phyloP scores from a whole-genome alignment of 2,797 vertebrate genomes.

The Paedocypris micromegethes region DNA sequence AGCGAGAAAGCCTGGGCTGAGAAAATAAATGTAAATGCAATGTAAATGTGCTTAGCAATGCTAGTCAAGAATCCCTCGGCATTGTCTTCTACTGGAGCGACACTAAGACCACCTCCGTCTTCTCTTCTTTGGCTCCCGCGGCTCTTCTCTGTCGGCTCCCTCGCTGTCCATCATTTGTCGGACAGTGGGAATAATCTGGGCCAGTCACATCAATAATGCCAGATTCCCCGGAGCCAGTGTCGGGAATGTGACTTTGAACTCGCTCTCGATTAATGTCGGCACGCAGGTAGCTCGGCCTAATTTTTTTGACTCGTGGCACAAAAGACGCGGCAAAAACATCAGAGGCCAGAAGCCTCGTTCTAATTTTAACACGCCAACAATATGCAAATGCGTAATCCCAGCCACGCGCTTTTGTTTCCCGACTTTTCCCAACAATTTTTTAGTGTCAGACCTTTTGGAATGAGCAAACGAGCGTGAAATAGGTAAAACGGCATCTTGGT shows the following conservation, averaged over 20 bases:
- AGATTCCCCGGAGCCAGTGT: conserved; percentile 33
- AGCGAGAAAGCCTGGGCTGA: conserved; percentile 9
- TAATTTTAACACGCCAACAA: conserved; percentile 42
- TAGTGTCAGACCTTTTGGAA: too few relatives aligned
- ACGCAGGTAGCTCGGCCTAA: conserved; percentile 29
- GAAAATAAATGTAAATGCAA: conserved; percentile 10
- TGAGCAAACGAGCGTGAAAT: too few relatives aligned
- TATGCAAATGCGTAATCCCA: conserved; percentile 36
- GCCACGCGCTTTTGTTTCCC: conserved; percentile 20
- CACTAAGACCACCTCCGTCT: neutral
- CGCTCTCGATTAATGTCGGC: conserved; percentile 16
- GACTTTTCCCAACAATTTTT: conserved; percentile 3
- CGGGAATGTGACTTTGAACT: conserved; percentile 45
- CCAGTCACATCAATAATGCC: conserved; percentile 42
- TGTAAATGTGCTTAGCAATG: conserved; percentile 27
- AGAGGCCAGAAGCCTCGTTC: conserved; percentile 32
- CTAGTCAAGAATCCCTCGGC: neutral
- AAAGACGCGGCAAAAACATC: conserved; percentile 31
- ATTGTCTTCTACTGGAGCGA: neutral
- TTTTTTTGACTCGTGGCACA: conserved; percentile 30
- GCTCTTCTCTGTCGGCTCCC: conserved; percentile 6
- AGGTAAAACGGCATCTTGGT: too few relatives aligned
- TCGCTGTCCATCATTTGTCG: conserved; percentile 31
- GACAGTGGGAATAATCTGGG: conserved; percentile 44
- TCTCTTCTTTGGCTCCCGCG: conserved; percentile 1